A percentile compares a stretch with the other conserved stretches of the same genome.
Evolutionary conservation across 2,797 vertebrate species (phyloP).

Genomic region (Sebastes steindachneri): DNA sequence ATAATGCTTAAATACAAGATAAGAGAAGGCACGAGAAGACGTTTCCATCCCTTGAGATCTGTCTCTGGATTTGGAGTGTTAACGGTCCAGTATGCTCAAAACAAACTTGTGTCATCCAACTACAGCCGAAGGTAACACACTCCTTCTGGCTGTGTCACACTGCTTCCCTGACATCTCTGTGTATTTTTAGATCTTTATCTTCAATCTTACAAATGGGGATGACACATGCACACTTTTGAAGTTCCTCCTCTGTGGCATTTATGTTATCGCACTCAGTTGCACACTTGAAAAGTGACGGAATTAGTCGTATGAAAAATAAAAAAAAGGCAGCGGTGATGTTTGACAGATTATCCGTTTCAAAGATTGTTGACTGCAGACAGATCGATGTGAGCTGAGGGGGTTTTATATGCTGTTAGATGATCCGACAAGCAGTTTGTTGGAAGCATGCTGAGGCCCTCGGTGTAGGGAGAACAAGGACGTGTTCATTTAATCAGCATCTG

Average conservation of each 20-base stretch:
- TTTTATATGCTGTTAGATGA: background rate
- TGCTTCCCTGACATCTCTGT: background rate
- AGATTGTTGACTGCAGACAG: too few species aligned
- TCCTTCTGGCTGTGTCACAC: background rate
- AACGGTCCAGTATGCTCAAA: background rate
- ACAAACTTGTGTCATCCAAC: background rate
- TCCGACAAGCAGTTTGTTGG: background rate
- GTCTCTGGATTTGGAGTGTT: background rate
- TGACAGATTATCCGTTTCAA: background rate
- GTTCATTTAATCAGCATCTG: conserved; percentile 9
- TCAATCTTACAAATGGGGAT: background rate
- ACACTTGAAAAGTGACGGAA: background rate
- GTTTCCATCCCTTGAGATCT: background rate
- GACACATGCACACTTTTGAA: background rate
- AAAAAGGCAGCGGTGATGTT: background rate
- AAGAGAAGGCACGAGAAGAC: background rate
- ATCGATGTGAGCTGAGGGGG: background rate
- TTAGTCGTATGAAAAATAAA: background rate
- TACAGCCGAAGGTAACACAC: background rate
- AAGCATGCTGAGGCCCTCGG: background rate
- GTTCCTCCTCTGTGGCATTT: background rate
- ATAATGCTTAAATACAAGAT: background rate
- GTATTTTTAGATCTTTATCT: background rate
- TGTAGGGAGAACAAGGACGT: background rate
- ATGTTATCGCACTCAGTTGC: background rate